A percentile compares a stretch with the other conserved stretches of the same genome.
Conservation (phyloP, 2,113 vertebrate species). For the Labeo catla region DNA sequence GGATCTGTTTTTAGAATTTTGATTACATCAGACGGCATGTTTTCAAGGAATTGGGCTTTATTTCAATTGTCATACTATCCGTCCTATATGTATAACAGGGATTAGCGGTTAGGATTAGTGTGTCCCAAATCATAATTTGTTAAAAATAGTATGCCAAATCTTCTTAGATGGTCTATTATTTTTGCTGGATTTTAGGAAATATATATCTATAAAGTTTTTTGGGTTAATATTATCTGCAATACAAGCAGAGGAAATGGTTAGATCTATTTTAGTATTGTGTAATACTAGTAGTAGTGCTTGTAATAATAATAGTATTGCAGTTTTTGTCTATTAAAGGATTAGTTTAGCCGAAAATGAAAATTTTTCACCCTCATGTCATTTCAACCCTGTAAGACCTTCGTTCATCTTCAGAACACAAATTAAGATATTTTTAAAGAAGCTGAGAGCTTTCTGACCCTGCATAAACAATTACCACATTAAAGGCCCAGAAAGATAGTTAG, state of each 20-base stretch:
- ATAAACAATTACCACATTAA: too few species aligned
- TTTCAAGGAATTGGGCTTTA: background rate
- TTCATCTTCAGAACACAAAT: too few species aligned
- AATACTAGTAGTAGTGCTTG: background rate
- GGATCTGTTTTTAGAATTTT: background rate
- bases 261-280: background rate
- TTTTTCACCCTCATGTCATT: too few species aligned
- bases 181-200: background rate
- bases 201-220: background rate
- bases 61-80: background rate
- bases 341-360: too few species aligned
- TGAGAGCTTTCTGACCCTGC: too few species aligned
- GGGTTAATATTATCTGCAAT: background rate
- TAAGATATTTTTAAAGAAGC: too few species aligned
- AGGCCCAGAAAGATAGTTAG: too few species aligned
- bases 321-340: too few species aligned
- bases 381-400: too few species aligned
- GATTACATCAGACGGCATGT: conserved; percentile 6
- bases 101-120: conserved; percentile 19
- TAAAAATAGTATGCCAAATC: background rate
- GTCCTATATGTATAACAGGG: background rate
- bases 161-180: background rate
- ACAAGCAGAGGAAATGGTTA: background rate
- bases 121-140: background rate
- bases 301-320: background rate